phyloP scores from a whole-genome alignment of 2,888 invertebrate genomes.

The Cistogaster globosa region DNA sequence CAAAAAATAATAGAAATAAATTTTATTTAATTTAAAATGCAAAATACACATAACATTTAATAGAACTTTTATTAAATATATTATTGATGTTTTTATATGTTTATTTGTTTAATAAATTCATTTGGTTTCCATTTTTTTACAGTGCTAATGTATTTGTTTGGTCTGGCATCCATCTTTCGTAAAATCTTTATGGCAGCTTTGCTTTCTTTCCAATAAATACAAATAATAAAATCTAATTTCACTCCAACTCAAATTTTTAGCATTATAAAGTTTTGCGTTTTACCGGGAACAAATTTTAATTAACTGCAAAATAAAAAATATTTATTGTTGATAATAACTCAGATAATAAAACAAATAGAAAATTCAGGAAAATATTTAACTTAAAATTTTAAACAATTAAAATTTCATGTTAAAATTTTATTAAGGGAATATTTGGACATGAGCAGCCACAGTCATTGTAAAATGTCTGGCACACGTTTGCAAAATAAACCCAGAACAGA shows the following conservation, averaged over 20 bases:
- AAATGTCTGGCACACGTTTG: conserved; percentile 84
- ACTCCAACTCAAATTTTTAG: conserved; percentile 45
- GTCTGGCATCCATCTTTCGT: conserved; percentile 4
- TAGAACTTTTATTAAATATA: no score
- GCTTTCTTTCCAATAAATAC: conserved; percentile 33
- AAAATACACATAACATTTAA: no score
- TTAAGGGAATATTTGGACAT: conserved; percentile 73
- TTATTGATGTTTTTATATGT: no score
- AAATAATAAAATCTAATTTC: conserved; percentile 45
- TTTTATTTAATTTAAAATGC: no score
- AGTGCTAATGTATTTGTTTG: background rate
- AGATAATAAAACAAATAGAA: background rate
- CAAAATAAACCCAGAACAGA: conserved; percentile 83
- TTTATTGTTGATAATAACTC: background rate
- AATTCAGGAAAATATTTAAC: background rate
- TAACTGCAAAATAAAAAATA: background rate
- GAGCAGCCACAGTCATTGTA: conserved; percentile 83
- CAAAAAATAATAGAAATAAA: no score
- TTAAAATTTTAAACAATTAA: background rate
- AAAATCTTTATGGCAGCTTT: background rate
- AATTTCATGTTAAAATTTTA: background rate
- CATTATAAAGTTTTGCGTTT: conserved; percentile 14
- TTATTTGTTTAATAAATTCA: no score
- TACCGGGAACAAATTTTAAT: conserved; percentile 26
- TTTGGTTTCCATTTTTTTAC: background rate